phyloP scores from a whole-genome alignment of 1,140 invertebrate species.

The Hetaerina americana region DNA sequence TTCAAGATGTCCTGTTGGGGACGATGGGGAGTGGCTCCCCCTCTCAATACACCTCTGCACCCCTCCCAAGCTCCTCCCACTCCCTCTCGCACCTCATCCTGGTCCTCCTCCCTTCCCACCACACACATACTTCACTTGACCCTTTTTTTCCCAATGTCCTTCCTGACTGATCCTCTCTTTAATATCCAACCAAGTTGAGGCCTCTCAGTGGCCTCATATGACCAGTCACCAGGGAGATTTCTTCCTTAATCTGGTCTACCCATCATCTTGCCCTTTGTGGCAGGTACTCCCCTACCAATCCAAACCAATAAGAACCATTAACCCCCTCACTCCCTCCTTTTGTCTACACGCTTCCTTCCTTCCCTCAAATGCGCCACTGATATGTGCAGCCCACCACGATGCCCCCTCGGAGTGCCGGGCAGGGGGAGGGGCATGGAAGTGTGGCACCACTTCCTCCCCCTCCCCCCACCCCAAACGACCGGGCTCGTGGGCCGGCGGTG shows the following conservation, averaged over 20 bases:
- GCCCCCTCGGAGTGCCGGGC: background rate
- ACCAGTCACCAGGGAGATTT: too few relatives aligned
- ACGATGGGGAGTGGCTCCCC: slow-evolving; percentile 12
- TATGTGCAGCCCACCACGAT: too few relatives aligned
- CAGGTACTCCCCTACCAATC: too few relatives aligned
- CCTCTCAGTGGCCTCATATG: too few relatives aligned
- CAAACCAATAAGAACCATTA: too few relatives aligned
- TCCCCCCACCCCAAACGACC: slow-evolving; percentile 9
- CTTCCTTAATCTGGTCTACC: too few relatives aligned
- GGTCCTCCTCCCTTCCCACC: background rate
- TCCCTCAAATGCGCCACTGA: background rate
- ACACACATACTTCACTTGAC: too few relatives aligned
- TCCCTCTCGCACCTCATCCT: background rate
- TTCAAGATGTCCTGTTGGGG: slow-evolving; percentile 10
- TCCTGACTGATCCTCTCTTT: too few relatives aligned
- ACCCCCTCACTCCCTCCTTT: background rate
- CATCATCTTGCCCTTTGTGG: too few relatives aligned
- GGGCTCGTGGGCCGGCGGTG: background rate
- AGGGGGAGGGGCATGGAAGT: background rate
- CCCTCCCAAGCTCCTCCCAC: background rate
- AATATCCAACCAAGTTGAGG: too few relatives aligned
- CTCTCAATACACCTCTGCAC: background rate
- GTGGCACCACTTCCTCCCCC: background rate
- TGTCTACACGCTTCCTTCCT: background rate
- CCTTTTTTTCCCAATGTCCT: too few relatives aligned